Evolutionary conservation across 2,888 invertebrate species (phyloP).

Genomic region (Hoplodrina blanda): DNA sequence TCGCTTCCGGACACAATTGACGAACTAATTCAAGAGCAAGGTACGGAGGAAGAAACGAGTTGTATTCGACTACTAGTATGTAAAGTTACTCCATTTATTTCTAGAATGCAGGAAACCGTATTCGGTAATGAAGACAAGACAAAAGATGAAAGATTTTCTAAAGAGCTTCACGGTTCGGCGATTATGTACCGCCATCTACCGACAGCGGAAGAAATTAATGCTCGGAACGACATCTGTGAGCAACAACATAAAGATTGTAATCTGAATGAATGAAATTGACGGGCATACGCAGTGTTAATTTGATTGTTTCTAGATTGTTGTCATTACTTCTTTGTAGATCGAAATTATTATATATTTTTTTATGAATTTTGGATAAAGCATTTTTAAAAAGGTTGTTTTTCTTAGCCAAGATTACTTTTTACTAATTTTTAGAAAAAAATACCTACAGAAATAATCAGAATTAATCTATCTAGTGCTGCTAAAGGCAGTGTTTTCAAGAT

Average conservation of each 20-base stretch:
- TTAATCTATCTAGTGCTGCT: background rate
- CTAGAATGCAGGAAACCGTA: conserved; percentile 94
- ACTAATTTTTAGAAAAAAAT: background rate
- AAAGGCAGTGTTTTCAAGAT: background rate
- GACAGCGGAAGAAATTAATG: conserved; percentile 90
- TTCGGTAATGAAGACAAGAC: conserved; percentile 82
- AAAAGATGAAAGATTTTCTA: conserved; percentile 68
- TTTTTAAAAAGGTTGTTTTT: conserved; percentile 20
- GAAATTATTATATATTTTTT: conserved; percentile 10
- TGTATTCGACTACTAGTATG: conserved; percentile 94
- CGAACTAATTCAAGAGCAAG: conserved; percentile 89
- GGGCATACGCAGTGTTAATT: conserved; percentile 8
- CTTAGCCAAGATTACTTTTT: background rate
- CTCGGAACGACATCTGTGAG: conserved; percentile 92
- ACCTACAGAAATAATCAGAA: background rate
- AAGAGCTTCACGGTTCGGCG: conserved; percentile 76
- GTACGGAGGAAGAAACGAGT: conserved; percentile 91
- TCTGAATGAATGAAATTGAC: conserved; percentile 75
- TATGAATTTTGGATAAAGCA: conserved; percentile 22
- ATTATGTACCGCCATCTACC: conserved; percentile 92
- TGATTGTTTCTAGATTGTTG: conserved; percentile 14
- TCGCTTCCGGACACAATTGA: conserved; percentile 92
- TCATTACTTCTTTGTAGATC: conserved; percentile 10
- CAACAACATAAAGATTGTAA: conserved; percentile 88
- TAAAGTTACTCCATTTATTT: conserved; percentile 94